Percentiles rank a stretch among this genome's conserved stretches.
Evolutionary conservation across 1,140 invertebrate genomes (phyloP).

Genomic region (Telenomus remus): DNA sequence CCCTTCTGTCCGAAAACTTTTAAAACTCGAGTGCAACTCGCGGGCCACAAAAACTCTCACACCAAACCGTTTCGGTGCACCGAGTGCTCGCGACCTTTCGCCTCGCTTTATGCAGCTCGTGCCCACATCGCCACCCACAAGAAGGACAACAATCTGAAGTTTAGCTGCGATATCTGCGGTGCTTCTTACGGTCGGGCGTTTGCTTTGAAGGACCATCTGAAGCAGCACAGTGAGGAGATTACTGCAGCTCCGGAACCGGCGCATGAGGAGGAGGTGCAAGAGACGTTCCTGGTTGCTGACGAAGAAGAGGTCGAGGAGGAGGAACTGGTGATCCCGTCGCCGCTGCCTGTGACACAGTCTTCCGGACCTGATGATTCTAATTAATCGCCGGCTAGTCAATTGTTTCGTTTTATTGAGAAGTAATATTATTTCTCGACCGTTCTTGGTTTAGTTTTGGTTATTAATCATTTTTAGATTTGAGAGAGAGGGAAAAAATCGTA

Average conservation of each 20-base stretch:
- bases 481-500: too few relatives aligned
- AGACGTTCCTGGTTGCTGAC: conserved; percentile 63
- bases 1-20: conserved; percentile 84
- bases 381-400: conserved; percentile 42
- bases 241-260: conserved; percentile 65
- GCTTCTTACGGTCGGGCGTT: conserved; percentile 83
- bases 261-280: conserved; percentile 68
- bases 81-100: conserved; percentile 82
- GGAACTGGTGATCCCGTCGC: conserved; percentile 61
- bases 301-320: conserved; percentile 65
- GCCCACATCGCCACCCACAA: conserved; percentile 83
- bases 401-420: conserved; percentile 7
- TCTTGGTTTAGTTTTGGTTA: neutral
- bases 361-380: conserved; percentile 61
- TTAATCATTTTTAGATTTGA: neutral
- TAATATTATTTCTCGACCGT: neutral
- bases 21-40: conserved; percentile 84
- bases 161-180: conserved; percentile 82
- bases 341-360: conserved; percentile 55
- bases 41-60: conserved; percentile 85
- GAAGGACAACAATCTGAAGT: conserved; percentile 82
- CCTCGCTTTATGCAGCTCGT: conserved; percentile 83
- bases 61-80: conserved; percentile 85
- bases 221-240: conserved; percentile 75
- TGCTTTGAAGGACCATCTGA: conserved; percentile 83